Evolutionary conservation across 2,797 vertebrate genomes (phyloP), one percentile per base, ranked within the genome.

Genomic region (Knipowitschia caucasica): DNA sequence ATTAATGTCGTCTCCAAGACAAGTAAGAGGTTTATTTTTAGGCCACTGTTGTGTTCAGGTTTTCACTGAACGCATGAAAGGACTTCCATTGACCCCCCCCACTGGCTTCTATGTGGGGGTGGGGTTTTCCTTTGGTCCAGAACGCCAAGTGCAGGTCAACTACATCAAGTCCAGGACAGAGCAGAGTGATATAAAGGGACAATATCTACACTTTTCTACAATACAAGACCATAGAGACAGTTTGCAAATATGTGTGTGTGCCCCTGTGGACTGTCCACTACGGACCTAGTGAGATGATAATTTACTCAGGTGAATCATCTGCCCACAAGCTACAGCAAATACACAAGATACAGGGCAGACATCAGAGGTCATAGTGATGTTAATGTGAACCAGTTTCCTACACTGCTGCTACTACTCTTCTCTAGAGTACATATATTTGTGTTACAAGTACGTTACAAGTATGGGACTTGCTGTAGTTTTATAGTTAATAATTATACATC

Each of bases 1-100:
- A 44, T 34, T 64, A 68, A 71, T 62, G 69, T 45, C 52, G 81
- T 70, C 69, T 80, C 76, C 57, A 73, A 81, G 78, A 83, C 63
- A 80, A 78, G 56, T 59, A 76, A 73, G 50, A 85, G 78, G 69
- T 86, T 86, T 87, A 86, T 89, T 88, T 88, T 80, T 82, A 84
- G 83, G 74, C 67, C 78, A 66, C 69, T 81, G 75, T 71, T 81
- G 70, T 82, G 59, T 78, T 82, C 67, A 81, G 73, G 78, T 80
- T 84, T 44, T 81, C 68, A 78, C 58, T 85, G 74, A 85, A 85
- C 69, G 73, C 78, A 76, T 83, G 84, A 84, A 65, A 83, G 83
- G 63, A 73, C 75, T 68, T 81, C 59, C 74, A 72, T 78, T 70
- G 59, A n/a, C n/a, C n/a, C 74, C 78, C 78, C 66, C 59, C 61